Conservation (phyloP, 2,888 invertebrate species). For the Cistogaster globosa region DNA sequence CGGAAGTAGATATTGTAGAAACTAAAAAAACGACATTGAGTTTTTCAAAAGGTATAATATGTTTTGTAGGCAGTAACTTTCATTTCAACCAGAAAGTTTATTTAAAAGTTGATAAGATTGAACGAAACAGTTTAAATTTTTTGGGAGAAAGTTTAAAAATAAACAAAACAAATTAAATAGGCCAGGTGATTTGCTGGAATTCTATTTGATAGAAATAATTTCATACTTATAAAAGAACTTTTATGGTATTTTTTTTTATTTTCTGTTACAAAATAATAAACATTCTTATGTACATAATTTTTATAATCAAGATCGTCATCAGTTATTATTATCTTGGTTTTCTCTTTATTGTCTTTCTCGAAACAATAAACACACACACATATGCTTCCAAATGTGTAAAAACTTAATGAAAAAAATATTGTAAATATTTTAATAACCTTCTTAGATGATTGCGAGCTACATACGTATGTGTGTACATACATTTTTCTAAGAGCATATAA, state of each 20-base stretch:
- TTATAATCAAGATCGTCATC: conserved; percentile 36
- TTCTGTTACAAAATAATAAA: conserved; percentile 13
- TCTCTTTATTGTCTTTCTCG: conserved; percentile 27
- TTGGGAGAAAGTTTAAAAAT: no score
- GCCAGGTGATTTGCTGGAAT: no score
- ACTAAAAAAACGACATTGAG: no score
- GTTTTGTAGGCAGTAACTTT: no score
- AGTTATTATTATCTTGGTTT: conserved; percentile 48
- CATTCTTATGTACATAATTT: conserved; percentile 40
- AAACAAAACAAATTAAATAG: no score
- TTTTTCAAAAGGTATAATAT: no score
- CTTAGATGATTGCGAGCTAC: neutral
- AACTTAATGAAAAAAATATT: neutral
- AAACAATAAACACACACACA: neutral
- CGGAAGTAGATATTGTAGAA: no score
- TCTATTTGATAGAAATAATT: no score
- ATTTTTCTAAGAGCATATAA: conserved; percentile 1
- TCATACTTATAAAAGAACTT: neutral
- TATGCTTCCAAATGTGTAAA: neutral
- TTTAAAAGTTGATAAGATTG: no score
- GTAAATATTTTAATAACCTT: conserved; percentile 27
- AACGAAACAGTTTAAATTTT: no score
- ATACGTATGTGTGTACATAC: neutral
- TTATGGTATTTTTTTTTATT: neutral
- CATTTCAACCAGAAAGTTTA: no score